phyloP scores from a whole-genome alignment of 2,888 invertebrate species.

The Himalopsyche kuldschensis region DNA sequence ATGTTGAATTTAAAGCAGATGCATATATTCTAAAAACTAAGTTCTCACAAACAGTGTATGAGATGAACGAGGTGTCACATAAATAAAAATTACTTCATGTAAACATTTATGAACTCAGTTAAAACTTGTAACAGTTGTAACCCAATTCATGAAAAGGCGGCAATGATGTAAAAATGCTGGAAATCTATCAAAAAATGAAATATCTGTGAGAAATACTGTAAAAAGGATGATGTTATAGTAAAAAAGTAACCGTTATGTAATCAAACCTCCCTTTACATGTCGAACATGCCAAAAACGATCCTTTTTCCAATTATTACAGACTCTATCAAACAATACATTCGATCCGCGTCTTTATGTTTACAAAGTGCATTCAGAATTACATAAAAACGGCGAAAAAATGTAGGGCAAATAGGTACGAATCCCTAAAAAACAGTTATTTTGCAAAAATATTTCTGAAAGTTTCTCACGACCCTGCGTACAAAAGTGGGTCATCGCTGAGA shows the following conservation, averaged over 20 bases:
- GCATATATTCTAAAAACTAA: too few relatives aligned
- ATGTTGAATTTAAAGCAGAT: too few relatives aligned
- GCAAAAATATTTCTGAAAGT: constrained; percentile 21
- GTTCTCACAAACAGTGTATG: neutral
- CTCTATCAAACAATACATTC: constrained; percentile 37
- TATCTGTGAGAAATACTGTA: constrained; percentile 36
- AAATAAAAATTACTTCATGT: neutral
- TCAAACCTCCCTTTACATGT: constrained; percentile 22
- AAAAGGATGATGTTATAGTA: neutral
- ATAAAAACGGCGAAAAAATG: constrained; percentile 37
- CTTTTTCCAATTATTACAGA: constrained; percentile 37
- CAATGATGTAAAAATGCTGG: constrained; percentile 10
- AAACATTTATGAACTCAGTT: neutral
- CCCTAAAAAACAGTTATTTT: constrained; percentile 14
- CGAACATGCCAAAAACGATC: constrained; percentile 30
- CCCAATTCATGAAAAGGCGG: neutral
- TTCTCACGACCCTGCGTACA: constrained; percentile 35
- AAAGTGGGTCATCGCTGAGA: constrained; percentile 37
- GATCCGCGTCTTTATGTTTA: constrained; percentile 30
- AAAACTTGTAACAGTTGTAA: neutral
- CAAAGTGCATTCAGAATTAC: constrained; percentile 32
- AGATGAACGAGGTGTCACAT: neutral
- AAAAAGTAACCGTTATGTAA: constrained; percentile 33
- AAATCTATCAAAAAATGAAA: constrained; percentile 26
- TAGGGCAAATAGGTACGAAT: constrained; percentile 24